phyloP scores from a whole-genome alignment of 2,888 invertebrate genomes.

The Unio pictorum region DNA sequence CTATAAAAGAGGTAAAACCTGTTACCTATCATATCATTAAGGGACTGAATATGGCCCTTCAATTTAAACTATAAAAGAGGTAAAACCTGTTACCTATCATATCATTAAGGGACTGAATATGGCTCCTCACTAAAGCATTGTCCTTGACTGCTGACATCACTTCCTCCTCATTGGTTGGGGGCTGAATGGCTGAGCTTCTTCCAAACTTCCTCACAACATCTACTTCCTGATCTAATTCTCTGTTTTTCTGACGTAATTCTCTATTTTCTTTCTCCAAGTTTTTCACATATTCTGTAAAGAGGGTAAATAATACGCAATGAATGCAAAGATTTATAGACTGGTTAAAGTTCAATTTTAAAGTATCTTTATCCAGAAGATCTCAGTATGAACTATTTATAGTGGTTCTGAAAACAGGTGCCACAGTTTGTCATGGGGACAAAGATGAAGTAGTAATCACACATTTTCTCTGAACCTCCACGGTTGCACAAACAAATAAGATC shows the following conservation, averaged over 20 bases:
- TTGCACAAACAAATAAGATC: no score
- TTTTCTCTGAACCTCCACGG: no score
- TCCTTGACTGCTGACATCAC: slow-evolving; percentile 55
- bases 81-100: slow-evolving; percentile 54
- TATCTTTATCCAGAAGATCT: no score
- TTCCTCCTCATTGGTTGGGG: slow-evolving; percentile 35
- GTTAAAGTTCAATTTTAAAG: no score
- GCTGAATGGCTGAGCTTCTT: slow-evolving; percentile 24
- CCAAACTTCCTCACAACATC: slow-evolving; percentile 44
- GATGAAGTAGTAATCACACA: no score
- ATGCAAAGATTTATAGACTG: no score
- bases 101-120: slow-evolving; percentile 66
- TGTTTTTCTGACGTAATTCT: slow-evolving; percentile 54
- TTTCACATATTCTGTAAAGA: slow-evolving; percentile 55
- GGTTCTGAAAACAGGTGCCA: no score
- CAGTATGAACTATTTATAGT: no score
- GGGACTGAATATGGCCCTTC: no score
- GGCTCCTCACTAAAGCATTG: slow-evolving; percentile 53
- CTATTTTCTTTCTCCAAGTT: slow-evolving; percentile 59
- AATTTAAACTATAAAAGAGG: neutral
- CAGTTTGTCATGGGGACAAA: no score
- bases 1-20: no score
- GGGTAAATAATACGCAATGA: neutral
- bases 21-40: no score
- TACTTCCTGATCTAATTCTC: slow-evolving; percentile 57